Evolutionary conservation across 2,113 vertebrate species (phyloP), one percentile per base, ranked within the genome.

Genomic region (Actenoides lindsayi): DNA sequence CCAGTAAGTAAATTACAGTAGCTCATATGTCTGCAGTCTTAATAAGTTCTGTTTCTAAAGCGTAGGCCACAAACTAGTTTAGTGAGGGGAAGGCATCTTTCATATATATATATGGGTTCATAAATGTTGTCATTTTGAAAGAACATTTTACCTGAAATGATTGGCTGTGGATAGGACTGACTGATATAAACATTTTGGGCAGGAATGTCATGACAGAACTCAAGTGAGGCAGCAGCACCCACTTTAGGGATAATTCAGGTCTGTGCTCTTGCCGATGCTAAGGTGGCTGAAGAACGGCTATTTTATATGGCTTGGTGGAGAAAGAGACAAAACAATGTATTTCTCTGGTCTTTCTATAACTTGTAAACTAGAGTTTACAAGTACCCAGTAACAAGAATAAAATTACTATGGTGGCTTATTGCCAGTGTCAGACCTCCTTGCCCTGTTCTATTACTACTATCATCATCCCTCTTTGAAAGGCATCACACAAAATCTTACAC

Each of bases 1-100:
- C 59, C 60, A 57, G 41, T 71, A 59, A 91, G 76, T 60, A 90
- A 93, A 90, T n/a, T 91, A 73, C 75, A 93, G 95, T 93, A 96
- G 87, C 73, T 44, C 42, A 18, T 67, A 44, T 44, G 27, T 41
- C 50, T 79, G 18, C 35, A 94, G 50, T 80, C 31, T 69, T 53
- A 71, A 68, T 42, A 75, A 78, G 42, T 64, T 75, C 37, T 79
- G 19, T 65, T 90, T 79, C 94, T 70, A 70, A 92, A 82, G 39
- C 5, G 3, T 19, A 57, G 64, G 39, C 37, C 60, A 63, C 23
- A 76, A 44, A 59, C 6, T 16, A 78, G 23, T 46, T 90, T 57
- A 63, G 51, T 19, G 50, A 62, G 20, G 54, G 16, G 57, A 67
- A 28, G 16, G 23, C 50, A 62, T 64, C 77, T 77, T 73, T 93